Evolutionary conservation across 2,113 vertebrate genomes (phyloP).

Genomic region (Pedetes capensis): DNA sequence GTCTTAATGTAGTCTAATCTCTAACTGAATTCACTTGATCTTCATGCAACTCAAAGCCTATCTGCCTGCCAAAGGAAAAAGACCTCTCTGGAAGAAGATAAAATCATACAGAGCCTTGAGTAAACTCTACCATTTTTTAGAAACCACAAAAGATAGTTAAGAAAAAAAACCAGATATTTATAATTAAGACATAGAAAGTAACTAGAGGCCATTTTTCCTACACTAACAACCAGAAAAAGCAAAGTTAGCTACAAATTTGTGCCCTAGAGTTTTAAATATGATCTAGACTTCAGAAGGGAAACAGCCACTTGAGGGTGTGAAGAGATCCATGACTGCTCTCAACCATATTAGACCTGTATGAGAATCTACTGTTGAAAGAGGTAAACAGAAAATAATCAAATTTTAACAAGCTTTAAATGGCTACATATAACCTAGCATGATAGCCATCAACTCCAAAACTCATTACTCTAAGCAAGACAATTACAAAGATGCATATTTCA

Average conservation of each 20-base stretch:
- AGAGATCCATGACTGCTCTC: not conserved
- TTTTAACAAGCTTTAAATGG: not conserved
- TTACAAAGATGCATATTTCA: not conserved
- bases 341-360: not conserved
- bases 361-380: not conserved
- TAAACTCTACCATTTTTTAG: not conserved
- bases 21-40: not conserved
- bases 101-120: not conserved
- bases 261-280: not conserved
- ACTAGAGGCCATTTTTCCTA: not conserved
- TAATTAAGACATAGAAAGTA: not conserved
- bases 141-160: not conserved
- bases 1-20: not conserved
- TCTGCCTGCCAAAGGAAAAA: not conserved
- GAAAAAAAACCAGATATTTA: not conserved
- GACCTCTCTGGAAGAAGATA: not conserved
- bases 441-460: not conserved
- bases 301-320: not conserved
- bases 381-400: not conserved
- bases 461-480: not conserved
- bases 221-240: not conserved
- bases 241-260: not conserved
- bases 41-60: not conserved
- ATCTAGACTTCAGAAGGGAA: not conserved
- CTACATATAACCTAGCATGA: not conserved